phyloP scores from a whole-genome alignment of 2,113 vertebrate species.

The Lepidothrix coronata region DNA sequence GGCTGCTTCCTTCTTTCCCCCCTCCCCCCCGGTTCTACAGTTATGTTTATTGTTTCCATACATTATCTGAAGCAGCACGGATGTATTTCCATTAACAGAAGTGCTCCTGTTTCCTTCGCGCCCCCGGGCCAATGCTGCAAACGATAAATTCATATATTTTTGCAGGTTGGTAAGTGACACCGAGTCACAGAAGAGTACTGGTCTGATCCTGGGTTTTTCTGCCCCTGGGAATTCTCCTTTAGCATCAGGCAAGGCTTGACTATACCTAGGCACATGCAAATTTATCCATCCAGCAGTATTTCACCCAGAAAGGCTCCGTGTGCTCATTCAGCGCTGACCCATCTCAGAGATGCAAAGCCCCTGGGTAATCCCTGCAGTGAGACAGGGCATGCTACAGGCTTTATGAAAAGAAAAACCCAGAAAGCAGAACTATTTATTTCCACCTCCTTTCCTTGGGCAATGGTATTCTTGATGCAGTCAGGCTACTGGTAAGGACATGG shows the following conservation, averaged over 20 bases:
- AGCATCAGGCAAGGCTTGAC: not conserved
- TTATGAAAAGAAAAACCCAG: not conserved
- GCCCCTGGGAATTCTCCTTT: not conserved
- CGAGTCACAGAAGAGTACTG: not conserved
- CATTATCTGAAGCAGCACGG: not conserved
- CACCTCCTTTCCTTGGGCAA: not conserved
- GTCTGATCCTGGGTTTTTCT: not conserved
- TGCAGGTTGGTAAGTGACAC: not conserved
- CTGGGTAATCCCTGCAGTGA: not conserved
- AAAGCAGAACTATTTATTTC: not conserved
- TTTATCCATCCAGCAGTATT: not conserved
- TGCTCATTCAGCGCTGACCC: not conserved
- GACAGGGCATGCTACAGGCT: not conserved
- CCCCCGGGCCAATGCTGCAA: rapidly evolving
- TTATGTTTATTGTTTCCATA: constrained; percentile 20
- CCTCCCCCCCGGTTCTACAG: not conserved
- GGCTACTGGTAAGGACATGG: not conserved
- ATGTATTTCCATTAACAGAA: not conserved
- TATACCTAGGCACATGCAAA: not conserved
- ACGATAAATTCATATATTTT: not conserved
- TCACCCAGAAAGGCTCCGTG: not conserved
- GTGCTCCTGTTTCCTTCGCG: rapidly evolving
- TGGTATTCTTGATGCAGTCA: not conserved
- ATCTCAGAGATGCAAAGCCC: not conserved
- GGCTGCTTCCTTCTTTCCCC: not conserved